Conservation (phyloP, 2,797 vertebrate genomes). For the Notoglanidium macrostoma region DNA sequence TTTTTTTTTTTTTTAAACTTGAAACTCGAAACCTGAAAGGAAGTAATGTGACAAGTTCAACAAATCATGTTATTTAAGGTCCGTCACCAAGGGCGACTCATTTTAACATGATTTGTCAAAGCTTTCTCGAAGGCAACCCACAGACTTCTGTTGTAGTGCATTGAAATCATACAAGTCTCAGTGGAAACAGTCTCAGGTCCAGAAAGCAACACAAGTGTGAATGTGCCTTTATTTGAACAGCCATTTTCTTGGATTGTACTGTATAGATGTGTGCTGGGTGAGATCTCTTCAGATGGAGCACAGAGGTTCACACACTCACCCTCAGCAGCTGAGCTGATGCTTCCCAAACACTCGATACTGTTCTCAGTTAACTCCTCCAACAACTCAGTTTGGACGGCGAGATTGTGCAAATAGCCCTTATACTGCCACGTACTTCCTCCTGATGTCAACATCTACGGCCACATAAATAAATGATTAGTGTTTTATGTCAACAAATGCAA, state of each 20-base stretch:
- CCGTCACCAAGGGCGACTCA: not conserved
- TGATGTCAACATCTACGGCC: conserved; percentile 81
- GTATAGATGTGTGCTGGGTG: not conserved
- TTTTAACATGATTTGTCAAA: not conserved
- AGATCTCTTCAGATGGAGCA: not conserved
- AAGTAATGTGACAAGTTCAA: not conserved
- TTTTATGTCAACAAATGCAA: conserved; percentile 17
- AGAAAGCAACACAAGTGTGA: not conserved
- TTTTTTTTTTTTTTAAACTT: no score
- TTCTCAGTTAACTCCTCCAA: conserved; percentile 86
- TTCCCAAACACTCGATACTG: conserved; percentile 83
- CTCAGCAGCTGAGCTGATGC: conserved; percentile 80
- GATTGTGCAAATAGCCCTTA: conserved; percentile 83
- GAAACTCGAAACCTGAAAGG: not conserved
- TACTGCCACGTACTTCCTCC: conserved; percentile 79
- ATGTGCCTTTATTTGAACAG: not conserved
- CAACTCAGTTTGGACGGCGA: conserved; percentile 83
- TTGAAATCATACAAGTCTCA: not conserved
- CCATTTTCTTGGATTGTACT: not conserved
- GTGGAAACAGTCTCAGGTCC: not conserved
- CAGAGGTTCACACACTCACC: conserved; percentile 71
- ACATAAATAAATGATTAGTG: conserved; percentile 59
- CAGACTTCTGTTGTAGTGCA: not conserved
- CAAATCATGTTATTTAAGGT: not conserved
- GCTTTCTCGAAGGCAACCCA: not conserved